phyloP scores from a whole-genome alignment of 1,140 invertebrate species.

The Bombus pyrosoma region DNA sequence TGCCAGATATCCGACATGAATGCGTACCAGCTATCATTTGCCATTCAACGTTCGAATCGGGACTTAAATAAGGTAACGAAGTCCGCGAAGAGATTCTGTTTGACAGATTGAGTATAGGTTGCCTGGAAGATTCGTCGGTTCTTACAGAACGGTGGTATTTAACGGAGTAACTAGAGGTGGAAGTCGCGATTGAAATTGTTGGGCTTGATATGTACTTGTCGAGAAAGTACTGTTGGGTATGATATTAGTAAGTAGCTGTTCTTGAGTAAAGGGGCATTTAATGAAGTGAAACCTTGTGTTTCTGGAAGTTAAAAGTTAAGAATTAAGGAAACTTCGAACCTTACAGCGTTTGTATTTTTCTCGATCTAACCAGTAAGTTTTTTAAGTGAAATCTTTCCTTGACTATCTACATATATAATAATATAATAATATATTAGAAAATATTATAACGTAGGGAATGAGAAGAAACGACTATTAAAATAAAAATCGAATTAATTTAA shows the following conservation, averaged over 20 bases:
- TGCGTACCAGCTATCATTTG: slow-evolving; percentile 28
- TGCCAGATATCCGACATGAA: neutral
- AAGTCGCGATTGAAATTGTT: slow-evolving; percentile 10
- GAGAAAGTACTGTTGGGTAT: neutral
- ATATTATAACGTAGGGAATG: too few species aligned
- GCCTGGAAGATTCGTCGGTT: neutral
- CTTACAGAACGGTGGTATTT: neutral
- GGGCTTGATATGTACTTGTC: neutral
- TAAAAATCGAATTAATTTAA: neutral
- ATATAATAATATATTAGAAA: too few species aligned
- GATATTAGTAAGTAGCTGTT: neutral
- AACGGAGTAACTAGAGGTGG: neutral
- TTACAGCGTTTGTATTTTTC: neutral
- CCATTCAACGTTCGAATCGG: neutral
- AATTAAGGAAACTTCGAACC: neutral
- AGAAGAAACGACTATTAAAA: neutral
- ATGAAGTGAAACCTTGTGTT: neutral
- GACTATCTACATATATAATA: too few species aligned
- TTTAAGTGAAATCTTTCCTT: neutral
- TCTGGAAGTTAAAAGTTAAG: neutral
- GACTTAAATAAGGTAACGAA: neutral
- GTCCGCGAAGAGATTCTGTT: neutral
- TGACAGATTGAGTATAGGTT: slow-evolving; percentile 6
- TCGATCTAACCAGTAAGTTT: neutral
- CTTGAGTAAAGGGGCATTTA: neutral